phyloP scores from a whole-genome alignment of 30 jellyfish, hydroid and myxozoan genomes.

The Aurelia aurita complex sp. Pacific region DNA sequence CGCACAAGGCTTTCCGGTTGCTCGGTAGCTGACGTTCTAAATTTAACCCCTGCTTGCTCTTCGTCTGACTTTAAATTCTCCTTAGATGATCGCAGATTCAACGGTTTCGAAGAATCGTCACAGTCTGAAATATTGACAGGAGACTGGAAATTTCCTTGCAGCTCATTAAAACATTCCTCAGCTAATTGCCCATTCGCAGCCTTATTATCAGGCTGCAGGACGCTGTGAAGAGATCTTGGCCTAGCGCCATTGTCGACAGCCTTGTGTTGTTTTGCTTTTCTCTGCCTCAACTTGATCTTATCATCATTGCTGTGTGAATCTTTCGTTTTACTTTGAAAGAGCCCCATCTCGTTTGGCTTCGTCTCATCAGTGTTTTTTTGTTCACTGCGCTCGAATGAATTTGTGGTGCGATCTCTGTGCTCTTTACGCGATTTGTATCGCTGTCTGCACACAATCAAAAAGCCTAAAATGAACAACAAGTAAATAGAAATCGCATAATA shows the following conservation, averaged over 20 bases:
- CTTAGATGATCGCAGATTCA: no score
- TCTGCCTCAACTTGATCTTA: neutral
- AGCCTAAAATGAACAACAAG: conserved; percentile 70
- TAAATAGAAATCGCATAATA: conserved; percentile 71
- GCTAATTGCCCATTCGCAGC: conserved; percentile 41
- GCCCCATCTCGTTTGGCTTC: conserved; percentile 36
- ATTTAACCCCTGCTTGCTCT: no score
- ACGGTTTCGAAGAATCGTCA: neutral
- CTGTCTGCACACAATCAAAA: conserved; percentile 71
- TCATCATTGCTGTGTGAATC: neutral
- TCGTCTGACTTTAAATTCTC: no score
- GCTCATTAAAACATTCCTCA: neutral
- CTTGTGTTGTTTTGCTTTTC: conserved; percentile 6
- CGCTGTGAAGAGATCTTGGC: conserved; percentile 14
- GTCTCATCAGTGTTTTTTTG: conserved; percentile 9
- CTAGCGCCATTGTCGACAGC: conserved; percentile 13
- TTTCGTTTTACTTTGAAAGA: conserved; percentile 38
- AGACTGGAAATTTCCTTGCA: neutral
- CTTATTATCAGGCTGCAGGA: neutral
- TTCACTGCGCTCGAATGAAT: neutral
- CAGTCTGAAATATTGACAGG: neutral
- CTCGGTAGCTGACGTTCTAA: neutral
- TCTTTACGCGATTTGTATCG: conserved; percentile 63
- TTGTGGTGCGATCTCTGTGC: neutral
- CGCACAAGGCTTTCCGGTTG: conserved; percentile 18